Evolutionary conservation across 2,113 vertebrate species (phyloP), one percentile per base, ranked within the genome.

Genomic region (Procavia capensis): DNA sequence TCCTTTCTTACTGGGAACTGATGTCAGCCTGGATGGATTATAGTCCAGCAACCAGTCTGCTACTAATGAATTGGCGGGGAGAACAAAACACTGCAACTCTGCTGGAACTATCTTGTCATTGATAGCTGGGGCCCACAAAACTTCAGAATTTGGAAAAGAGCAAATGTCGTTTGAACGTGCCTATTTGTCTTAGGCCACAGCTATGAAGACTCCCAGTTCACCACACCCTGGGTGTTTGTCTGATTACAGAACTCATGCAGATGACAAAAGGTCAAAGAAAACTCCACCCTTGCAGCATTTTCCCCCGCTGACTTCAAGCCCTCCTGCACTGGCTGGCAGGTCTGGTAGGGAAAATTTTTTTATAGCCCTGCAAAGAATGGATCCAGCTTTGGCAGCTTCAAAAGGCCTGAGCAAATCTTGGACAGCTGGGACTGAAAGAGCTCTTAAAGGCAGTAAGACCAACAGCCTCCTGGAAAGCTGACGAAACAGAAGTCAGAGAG

Each of bases 91-190:
- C 79, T 72, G 72, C 79, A 92, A 75, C 82, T 85, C 94, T 95
- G 96, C 96, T 97, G 98, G 98, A 98, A 97, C 88, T 86, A 94
- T 93, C 96, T 95, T 92, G 97, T 98, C 97, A 95, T 97, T 95
- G 85, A 86, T 86, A 97, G 96, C 84, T 78, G 91, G 91, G 97
- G 96, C 96, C 90, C 94, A 43, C 57, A 97, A 34, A 84, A 86
- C 96, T 92, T 97, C 91, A 93, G 97, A 70, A 91, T 92, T 59
- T 94, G 59, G 96, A 94, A 90, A 91, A 85, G 96, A 95, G 97
- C 76, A 90, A 86, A 87, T 90, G 80, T 29, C 95, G 72, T 11
- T 88, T 2, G 29, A 61, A 34, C 72, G 85, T 83, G 83, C 43
- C 85, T 70, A 25, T 93, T 83, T 75, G 90, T 45, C 74, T 89